phyloP scores from a whole-genome alignment of 2,113 vertebrate species.

The Planiliza haematocheilus region DNA sequence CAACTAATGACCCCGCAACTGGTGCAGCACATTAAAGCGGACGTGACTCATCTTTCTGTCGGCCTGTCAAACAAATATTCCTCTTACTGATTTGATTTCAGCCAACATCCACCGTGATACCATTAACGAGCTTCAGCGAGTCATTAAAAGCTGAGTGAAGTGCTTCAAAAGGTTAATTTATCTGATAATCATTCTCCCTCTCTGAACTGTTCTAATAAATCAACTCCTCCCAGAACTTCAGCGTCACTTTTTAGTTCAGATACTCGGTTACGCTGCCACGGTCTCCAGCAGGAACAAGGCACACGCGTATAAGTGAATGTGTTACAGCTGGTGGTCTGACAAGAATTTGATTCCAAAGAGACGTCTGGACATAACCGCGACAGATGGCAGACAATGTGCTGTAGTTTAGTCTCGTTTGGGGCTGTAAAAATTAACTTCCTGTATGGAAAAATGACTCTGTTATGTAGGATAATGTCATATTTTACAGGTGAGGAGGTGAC shows the following conservation, averaged over 20 bases:
- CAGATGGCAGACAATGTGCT: conserved; percentile 7
- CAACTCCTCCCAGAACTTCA: conserved; percentile 31
- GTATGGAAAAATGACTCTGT: background rate
- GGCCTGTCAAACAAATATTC: conserved; percentile 41
- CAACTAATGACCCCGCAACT: conserved; percentile 41
- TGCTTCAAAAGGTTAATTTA: conserved; percentile 65
- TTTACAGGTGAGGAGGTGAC: background rate
- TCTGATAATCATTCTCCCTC: conserved; percentile 53
- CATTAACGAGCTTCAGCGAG: conserved; percentile 41
- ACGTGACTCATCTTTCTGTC: conserved; percentile 38
- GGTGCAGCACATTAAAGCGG: conserved; percentile 8
- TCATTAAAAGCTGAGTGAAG: conserved; percentile 60
- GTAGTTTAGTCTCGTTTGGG: background rate
- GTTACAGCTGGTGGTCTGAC: conserved; percentile 13
- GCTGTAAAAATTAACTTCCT: conserved; percentile 2
- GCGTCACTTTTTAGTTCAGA: conserved; percentile 27
- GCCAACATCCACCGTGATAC: conserved; percentile 26
- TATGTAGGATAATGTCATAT: background rate
- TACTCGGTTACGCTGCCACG: conserved; percentile 12
- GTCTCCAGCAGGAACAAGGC: conserved; percentile 24
- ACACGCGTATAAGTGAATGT: background rate
- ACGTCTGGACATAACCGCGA: conserved; percentile 23
- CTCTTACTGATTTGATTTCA: conserved; percentile 38
- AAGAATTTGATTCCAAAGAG: background rate
- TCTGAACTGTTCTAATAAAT: conserved; percentile 61